Base-by-base conservation (phyloP, 2,113 vertebrate species). In the Eidolon helvum region DNA sequence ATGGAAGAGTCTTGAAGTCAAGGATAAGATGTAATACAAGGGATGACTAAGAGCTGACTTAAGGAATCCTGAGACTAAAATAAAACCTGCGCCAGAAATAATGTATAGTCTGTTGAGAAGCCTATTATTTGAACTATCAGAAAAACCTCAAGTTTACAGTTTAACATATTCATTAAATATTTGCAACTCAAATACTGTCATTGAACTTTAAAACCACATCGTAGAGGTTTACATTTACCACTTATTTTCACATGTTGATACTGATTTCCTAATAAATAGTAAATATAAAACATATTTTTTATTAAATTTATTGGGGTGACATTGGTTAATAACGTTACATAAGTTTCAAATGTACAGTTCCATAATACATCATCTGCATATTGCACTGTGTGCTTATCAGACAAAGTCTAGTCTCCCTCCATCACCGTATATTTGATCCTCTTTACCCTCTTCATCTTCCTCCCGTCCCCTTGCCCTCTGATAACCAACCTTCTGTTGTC, bases 191-290 rank as follows among this genome's bases (percentile, higher is more conserved):
- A 33, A 65, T 61, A 90, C 18, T 66, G 97, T 89, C 95, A 97
- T 98, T 97, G 97, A 98, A 98, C 97, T 98, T 98, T 96, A 98
- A 94, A 98, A 96, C 95, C 95, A 90, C 98, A 98, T 97, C 98
- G 98, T 99, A 98, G 98, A 98, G 97, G 98, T 98, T 99, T 98
- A 98, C 98, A 98, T 98, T 98, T 98, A 98, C 98, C 98, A 98
- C 98, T 98, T 98, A 98, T 98, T 98, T 99, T 98, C 99, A 98
- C 99, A 99, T 99, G 98, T 99, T 99, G 99, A 98, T 99, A 98
- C 98, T 99, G 98, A 98, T 99, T 99, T 99, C 98, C 96, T 99
- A 99, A 98, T 98, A 99, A 99, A 99, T 98, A 99, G 98, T 99
- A 99, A 98, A 98, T 99, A 98, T 99, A 98, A 98, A 98, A 98